Base-by-base conservation (phyloP, 1,140 invertebrate genomes). In the Oedothorax gibbosus region DNA sequence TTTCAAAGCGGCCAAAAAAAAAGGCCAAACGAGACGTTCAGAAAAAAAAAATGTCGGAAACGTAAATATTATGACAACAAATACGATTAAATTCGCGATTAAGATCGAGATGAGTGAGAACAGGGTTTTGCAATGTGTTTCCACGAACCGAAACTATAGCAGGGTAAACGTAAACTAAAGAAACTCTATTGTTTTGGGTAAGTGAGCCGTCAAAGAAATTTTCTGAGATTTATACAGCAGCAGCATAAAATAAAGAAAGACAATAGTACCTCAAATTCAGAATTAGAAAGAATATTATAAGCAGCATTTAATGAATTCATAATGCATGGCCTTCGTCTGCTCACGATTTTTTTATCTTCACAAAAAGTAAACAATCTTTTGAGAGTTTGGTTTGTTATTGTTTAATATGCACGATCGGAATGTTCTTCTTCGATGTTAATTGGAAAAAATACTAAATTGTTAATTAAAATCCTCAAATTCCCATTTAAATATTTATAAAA, bases 191-290 rank as follows among this genome's bases (percentile, higher is more conserved):
- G 11, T 54, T 53, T 71, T 53, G 14, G 14, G n/a, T 56, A 57
- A 75, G 11, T 57, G 54, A 75, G 20, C 18, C 72, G 53, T 35
- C 54, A 57, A 75, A 50, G 72, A 56, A 57, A 75, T n/a, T 57
- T 71, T 71, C 15, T 49, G 18, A 57, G 72, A 75, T 75, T 75
- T 75, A 60, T 56, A 14, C 54, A 75, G 54, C 53, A 75, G 54
- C 53, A 60, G 72, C 53, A 75, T 75, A 60, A 75, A 60, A 75
- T 57, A 75, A 75, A 75, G 54, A 56, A 75, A 75, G 21, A 56
- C 51, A 75, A 75, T 50, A 75, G 54, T 75, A 75, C 72, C 49
- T 75, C 20, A 60, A 60, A 60, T 57, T 75, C 21, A 57, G 72
- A 57, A 60, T 60, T 57, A 60, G 54, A 60, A 75, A 75, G 72